Conservation (phyloP, 2,113 vertebrate species). For the Artemisiospiza belli region DNA sequence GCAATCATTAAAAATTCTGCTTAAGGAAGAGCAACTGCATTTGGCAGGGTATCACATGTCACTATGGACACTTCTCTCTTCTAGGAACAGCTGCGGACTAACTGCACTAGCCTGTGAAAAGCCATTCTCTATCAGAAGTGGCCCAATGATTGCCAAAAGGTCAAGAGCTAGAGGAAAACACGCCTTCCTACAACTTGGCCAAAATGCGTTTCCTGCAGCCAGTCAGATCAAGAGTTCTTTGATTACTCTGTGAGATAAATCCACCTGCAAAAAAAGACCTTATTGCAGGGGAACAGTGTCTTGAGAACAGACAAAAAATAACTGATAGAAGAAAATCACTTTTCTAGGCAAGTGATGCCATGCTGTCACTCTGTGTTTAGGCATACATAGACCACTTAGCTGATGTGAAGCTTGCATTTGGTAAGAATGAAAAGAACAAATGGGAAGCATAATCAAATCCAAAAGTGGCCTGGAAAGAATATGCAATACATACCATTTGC, state of each 20-base stretch:
- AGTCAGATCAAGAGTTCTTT: not conserved
- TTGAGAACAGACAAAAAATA: not conserved
- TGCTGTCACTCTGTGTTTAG: not conserved
- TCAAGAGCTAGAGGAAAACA: not conserved
- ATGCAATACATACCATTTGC: not conserved
- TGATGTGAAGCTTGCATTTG: not conserved
- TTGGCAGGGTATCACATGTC: not conserved
- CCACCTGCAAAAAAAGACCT: not conserved
- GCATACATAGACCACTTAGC: not conserved
- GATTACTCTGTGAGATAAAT: not conserved
- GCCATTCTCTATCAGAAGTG: not conserved
- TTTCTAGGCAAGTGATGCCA: not conserved
- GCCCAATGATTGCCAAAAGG: not conserved
- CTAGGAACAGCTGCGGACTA: not conserved
- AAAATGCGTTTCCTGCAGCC: not conserved
- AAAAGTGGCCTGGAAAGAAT: not conserved
- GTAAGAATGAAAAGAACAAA: not conserved
- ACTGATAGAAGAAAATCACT: not conserved
- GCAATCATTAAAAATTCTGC: not conserved
- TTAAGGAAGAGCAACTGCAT: not conserved
- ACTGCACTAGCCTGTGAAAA: not conserved
- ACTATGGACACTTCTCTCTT: not conserved
- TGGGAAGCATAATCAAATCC: not conserved
- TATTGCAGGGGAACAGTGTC: not conserved
- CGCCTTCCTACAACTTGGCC: not conserved